phyloP scores from a whole-genome alignment of 2,113 vertebrate species.

The Xenopus tropicalis region UCB_Xtro_10.0 CM004446.2:120408001-120408500 shows the following conservation, averaged over 20 bases:
- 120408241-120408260: too few species aligned
- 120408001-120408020: conserved; percentile 95
- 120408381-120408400: conserved; percentile 96
- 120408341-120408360: conserved; percentile 90
- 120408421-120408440: conserved; percentile 99
- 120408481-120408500: background rate
- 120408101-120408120: conserved; percentile 92
- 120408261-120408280: too few species aligned
- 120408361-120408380: conserved; percentile 96
- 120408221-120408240: too few species aligned
- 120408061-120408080: conserved; percentile 95
- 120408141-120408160: conserved; percentile 91
- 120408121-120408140: conserved; percentile 91
- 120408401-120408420: conserved; percentile 94
- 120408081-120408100: conserved; percentile 91
- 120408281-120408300: conserved; percentile 68
- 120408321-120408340: conserved; percentile 96
- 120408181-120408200: conserved; percentile 64
- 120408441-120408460: conserved; percentile 58
- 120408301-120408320: conserved; percentile 98
- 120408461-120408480: background rate
- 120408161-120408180: conserved; percentile 95
- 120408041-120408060: conserved; percentile 96
- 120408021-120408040: conserved; percentile 96
- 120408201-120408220: background rate